Evolutionary conservation across 2,888 invertebrate genomes (phyloP).

Genomic region (Napeogenes sylphis): DNA sequence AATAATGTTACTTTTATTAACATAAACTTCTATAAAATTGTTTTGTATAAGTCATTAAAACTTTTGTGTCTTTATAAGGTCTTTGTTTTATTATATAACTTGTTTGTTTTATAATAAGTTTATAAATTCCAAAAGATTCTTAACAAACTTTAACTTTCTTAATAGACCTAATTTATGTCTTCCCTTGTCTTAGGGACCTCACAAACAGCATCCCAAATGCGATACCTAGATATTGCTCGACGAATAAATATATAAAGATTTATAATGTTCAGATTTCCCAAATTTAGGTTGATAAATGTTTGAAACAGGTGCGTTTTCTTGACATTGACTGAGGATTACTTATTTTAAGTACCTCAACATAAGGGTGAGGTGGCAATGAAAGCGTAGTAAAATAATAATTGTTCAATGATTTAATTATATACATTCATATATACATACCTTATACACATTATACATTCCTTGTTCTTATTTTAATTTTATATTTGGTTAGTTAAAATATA

Average conservation of each 20-base stretch:
- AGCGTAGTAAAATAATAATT: slow-evolving; percentile 7
- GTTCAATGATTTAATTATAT: too few relatives aligned
- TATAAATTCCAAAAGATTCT: slow-evolving; percentile 4
- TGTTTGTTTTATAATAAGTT: slow-evolving; percentile 1
- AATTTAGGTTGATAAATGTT: slow-evolving; percentile 33
- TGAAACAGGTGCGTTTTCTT: slow-evolving; percentile 40
- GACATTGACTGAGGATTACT: slow-evolving; percentile 42
- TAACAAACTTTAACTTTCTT: slow-evolving; percentile 3
- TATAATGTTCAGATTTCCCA: too few relatives aligned
- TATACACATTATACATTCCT: too few relatives aligned
- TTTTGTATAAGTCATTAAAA: slow-evolving; percentile 4
- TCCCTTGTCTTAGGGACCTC: too few relatives aligned
- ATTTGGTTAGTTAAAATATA: too few relatives aligned
- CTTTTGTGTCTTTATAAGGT: slow-evolving; percentile 4
- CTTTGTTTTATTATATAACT: slow-evolving; percentile 1
- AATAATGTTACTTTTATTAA: background rate
- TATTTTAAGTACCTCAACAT: slow-evolving; percentile 27
- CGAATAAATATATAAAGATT: too few relatives aligned
- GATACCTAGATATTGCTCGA: too few relatives aligned
- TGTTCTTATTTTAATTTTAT: too few relatives aligned
- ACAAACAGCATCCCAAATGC: too few relatives aligned
- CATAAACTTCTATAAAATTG: background rate
- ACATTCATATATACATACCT: too few relatives aligned
- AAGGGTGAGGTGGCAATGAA: slow-evolving; percentile 12
- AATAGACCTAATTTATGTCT: background rate